These are phyloP conservation scores for Polyergus mexicanus DNA, from an alignment of 1,140 invertebrate species.

Conservation along the genomic window DNA sequence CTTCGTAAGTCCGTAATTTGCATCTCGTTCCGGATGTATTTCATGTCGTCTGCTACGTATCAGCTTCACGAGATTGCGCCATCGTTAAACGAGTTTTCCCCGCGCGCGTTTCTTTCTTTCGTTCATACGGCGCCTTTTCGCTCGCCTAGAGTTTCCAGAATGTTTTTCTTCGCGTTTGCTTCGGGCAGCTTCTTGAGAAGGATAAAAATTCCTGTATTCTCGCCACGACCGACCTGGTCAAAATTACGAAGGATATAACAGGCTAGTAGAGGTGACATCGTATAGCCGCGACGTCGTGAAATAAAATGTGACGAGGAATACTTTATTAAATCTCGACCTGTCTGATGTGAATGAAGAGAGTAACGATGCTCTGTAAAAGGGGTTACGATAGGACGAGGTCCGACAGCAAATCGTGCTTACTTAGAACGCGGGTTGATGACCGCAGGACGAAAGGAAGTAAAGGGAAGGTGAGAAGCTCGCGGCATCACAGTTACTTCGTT, in stretches of 20 bases:
- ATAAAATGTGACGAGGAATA: slow-evolving; percentile 46
- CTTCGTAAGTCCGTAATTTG: slow-evolving; percentile 76
- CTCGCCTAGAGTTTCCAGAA: slow-evolving; percentile 18
- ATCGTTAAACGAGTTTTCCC: slow-evolving; percentile 75
- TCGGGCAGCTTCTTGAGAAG: slow-evolving; percentile 51
- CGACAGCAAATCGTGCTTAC: slow-evolving; percentile 37
- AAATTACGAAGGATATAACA: slow-evolving; percentile 59
- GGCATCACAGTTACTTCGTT: slow-evolving; percentile 51
- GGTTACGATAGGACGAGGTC: not conserved
- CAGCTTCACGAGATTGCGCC: slow-evolving; percentile 59
- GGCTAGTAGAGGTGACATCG: slow-evolving; percentile 21
- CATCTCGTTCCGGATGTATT: slow-evolving; percentile 77
- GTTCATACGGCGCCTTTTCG: slow-evolving; percentile 21
- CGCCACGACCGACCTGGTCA: slow-evolving; percentile 63
- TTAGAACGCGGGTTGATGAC: slow-evolving; percentile 33
- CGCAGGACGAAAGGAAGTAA: slow-evolving; percentile 28
- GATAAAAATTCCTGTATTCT: slow-evolving; percentile 73
- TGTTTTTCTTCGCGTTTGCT: slow-evolving; percentile 61
- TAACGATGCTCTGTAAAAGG: slow-evolving; percentile 6
- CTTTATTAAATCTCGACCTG: slow-evolving; percentile 56
- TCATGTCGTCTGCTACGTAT: slow-evolving; percentile 74
- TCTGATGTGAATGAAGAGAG: slow-evolving; percentile 46
- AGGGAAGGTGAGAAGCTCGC: slow-evolving; percentile 43
- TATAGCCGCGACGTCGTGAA: slow-evolving; percentile 9
- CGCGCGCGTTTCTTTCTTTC: slow-evolving; percentile 22